Conservation (phyloP, 2,888 invertebrate genomes). For the Rhamphomyia laevipes region DNA sequence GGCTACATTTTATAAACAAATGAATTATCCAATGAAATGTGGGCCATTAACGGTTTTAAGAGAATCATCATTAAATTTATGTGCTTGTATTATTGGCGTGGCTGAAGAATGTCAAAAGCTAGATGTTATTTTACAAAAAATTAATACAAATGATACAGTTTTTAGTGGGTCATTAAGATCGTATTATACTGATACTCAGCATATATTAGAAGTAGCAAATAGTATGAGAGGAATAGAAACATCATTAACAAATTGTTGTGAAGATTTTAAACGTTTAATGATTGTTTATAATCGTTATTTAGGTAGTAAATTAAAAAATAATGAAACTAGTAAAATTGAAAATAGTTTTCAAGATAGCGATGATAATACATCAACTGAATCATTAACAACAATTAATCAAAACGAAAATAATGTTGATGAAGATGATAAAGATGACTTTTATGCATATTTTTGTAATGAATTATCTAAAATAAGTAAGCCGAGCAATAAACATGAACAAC, state of each 20-base stretch:
- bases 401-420: too few species aligned
- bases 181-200: constrained; percentile 22
- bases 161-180: neutral
- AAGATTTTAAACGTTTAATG: constrained; percentile 35
- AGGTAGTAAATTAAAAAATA: constrained; percentile 25
- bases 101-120: constrained; percentile 34
- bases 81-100: constrained; percentile 34
- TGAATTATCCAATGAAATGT: constrained; percentile 17
- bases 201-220: constrained; percentile 29
- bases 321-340: constrained; percentile 5
- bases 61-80: constrained; percentile 33
- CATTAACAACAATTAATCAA: too few species aligned
- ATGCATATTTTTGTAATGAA: constrained; percentile 34
- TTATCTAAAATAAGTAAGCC: constrained; percentile 15
- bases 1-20: constrained; percentile 20
- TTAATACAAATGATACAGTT: constrained; percentile 26
- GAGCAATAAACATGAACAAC: constrained; percentile 17
- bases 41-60: constrained; percentile 30
- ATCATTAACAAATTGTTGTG: constrained; percentile 30
- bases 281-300: constrained; percentile 35
- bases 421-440: constrained; percentile 29
- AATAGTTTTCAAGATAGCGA: constrained; percentile 6
- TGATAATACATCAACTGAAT: neutral
- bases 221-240: constrained; percentile 33
- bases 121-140: constrained; percentile 30